Conservation (phyloP, 2,888 invertebrate genomes). For the Exocentrus adspersus region DNA sequence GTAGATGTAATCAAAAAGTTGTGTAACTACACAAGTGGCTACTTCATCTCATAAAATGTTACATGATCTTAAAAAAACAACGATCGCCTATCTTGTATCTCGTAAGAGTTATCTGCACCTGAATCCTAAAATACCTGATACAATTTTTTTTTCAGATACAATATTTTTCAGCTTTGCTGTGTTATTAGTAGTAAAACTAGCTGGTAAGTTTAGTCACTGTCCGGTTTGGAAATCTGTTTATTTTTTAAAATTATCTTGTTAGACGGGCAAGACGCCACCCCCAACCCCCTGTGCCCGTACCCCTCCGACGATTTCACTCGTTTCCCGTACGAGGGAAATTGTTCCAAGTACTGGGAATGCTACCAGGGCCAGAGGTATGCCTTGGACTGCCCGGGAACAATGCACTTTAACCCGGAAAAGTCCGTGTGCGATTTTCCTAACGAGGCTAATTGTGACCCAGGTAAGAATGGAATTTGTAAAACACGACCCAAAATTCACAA, state of each 20-base stretch:
- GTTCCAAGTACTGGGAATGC: constrained; percentile 34
- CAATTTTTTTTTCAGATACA: not conserved
- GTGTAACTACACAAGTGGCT: too few relatives aligned
- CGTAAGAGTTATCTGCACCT: too few relatives aligned
- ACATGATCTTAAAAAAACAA: too few relatives aligned
- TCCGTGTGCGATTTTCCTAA: constrained; percentile 31
- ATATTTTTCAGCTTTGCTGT: not conserved
- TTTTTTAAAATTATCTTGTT: too few relatives aligned
- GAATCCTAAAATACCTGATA: too few relatives aligned
- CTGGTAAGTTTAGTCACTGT: not conserved
- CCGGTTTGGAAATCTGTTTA: not conserved
- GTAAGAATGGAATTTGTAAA: constrained; percentile 6
- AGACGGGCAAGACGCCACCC: constrained; percentile 2
- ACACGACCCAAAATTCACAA: not conserved
- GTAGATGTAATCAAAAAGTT: too few relatives aligned
- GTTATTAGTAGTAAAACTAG: not conserved
- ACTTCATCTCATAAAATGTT: too few relatives aligned
- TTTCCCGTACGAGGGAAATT: constrained; percentile 27
- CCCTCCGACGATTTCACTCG: constrained; percentile 19
- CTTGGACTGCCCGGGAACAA: constrained; percentile 26
- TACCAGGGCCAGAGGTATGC: constrained; percentile 22
- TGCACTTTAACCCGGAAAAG: constrained; percentile 28
- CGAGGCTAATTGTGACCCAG: constrained; percentile 1
- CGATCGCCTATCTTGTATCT: too few relatives aligned
- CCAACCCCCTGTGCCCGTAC: constrained; percentile 29